These are phyloP conservation scores for Umimayanthus kanabou DNA, from an alignment of 92 coral and sea anemone genomes.

Conservation along the genomic window DNA sequence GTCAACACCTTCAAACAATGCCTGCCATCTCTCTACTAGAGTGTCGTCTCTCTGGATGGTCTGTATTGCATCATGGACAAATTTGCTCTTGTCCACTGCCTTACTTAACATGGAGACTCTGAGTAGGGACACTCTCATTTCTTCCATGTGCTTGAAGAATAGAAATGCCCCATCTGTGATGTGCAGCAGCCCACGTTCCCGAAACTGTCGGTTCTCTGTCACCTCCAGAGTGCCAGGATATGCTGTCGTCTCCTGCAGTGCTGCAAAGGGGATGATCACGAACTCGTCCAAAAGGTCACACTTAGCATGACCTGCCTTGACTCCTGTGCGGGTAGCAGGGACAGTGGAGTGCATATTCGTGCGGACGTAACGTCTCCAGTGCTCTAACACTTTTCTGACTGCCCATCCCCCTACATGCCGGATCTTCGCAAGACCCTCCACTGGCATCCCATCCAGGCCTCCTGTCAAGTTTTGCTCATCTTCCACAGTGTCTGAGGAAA, in stretches of 20 bases:
- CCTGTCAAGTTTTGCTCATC: not conserved
- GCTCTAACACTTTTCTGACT: slow-evolving; percentile 22
- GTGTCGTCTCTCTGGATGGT: not conserved
- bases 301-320: slow-evolving; percentile 6
- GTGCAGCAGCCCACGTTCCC: slow-evolving; percentile 60
- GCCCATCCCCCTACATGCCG: slow-evolving; percentile 49
- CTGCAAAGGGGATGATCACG: slow-evolving; percentile 25
- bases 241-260: slow-evolving; percentile 10
- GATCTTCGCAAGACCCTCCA: slow-evolving; percentile 44
- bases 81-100: not conserved
- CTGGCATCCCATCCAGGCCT: slow-evolving; percentile 25
- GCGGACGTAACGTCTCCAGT: slow-evolving; percentile 21
- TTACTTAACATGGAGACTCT: not conserved
- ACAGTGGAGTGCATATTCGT: not conserved
- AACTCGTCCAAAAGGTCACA: slow-evolving; percentile 33
- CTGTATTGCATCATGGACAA: not conserved
- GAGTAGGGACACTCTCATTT: slow-evolving; percentile 9
- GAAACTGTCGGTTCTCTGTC: slow-evolving; percentile 57
- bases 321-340: slow-evolving; percentile 7
- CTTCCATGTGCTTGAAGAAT: slow-evolving; percentile 51
- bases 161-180: slow-evolving; percentile 44
- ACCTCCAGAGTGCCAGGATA: slow-evolving; percentile 42
- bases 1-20: not conserved
- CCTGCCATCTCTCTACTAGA: not conserved
- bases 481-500: not conserved